phyloP scores from a whole-genome alignment of 2,113 vertebrate genomes.

The Notothenia coriiceps region DNA sequence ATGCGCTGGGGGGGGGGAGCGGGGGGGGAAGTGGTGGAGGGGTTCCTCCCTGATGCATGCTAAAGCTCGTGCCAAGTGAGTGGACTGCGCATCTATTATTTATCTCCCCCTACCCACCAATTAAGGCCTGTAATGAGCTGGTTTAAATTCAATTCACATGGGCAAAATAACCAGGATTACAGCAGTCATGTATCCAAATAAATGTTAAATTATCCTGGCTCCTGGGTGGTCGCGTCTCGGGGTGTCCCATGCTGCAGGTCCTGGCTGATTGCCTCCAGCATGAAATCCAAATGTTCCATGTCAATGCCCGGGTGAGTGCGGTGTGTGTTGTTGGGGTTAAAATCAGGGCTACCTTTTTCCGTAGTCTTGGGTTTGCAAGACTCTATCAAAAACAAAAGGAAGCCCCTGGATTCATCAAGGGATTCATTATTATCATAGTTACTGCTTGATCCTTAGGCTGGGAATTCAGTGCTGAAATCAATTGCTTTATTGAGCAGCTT shows the following conservation, averaged over 20 bases:
- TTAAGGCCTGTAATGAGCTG: conserved; percentile 82
- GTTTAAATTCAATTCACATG: conserved; percentile 83
- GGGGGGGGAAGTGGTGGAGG: neutral
- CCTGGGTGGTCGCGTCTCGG: conserved; percentile 63
- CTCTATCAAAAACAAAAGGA: no score
- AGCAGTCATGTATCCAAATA: conserved; percentile 84
- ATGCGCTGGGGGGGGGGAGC: neutral
- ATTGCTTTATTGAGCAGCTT: no score
- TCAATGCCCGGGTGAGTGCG: conserved; percentile 68
- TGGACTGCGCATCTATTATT: conserved; percentile 83
- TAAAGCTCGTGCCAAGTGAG: conserved; percentile 78
- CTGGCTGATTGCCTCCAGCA: conserved; percentile 66
- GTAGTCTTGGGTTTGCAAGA: conserved; percentile 42
- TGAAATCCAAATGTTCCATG: conserved; percentile 75
- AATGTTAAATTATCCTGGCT: conserved; percentile 82
- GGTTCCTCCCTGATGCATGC: conserved; percentile 69
- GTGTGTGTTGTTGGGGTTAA: conserved; percentile 59
- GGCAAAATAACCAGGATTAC: conserved; percentile 82
- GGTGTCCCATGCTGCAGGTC: conserved; percentile 49
- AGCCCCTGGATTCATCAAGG: no score
- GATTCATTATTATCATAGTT: no score
- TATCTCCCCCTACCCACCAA: conserved; percentile 79
- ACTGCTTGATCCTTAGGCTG: no score
- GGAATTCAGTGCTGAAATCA: no score
- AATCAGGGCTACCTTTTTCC: conserved; percentile 63